Base-by-base conservation (phyloP, 2,113 vertebrate genomes). In the Rhynchopsitta pachyrhyncha region DNA sequence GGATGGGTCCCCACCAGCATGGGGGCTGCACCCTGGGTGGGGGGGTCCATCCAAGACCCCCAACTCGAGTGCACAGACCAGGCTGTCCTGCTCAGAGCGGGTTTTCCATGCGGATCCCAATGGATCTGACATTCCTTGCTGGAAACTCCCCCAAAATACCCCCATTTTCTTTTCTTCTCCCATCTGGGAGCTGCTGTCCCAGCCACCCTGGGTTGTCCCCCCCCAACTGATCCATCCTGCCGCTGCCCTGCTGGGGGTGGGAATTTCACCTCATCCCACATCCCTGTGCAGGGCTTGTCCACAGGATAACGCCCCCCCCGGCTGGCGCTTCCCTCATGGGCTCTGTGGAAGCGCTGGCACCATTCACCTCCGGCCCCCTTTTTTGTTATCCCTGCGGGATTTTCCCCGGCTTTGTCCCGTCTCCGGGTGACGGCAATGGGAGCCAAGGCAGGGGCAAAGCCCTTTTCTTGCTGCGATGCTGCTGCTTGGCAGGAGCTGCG, bases 401-500 rank as follows among this genome's bases (percentile, higher is more conserved):
- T 93, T 93, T 89, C 74, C 69, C 78, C 3, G 2, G 41, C 63
- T 96, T 96, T 96, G 83, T 93, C 80, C 67, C 0, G 76, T 96
- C 83, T 96, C 96, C 80, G 9, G 17, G 96, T 12, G n/a, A 96
- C 93, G 2, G 86, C 0, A 0, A 33, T 39, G 18, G 78, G 13
- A 73, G 95, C 95, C 90, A 85, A 92, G 70, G 84, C 81, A 53
- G 68, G 39, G 84, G 47, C 9, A 17, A 66, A 82, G 73, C 24
- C 5, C 53, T 93, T 90, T 87, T 76, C 82, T 88, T 81, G 57
- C 81, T 42, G 60, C 76, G 74, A 29, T 39, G 77, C n/a, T 80
- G 73, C 35, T 73, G 68, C 81, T 89, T 94, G 95, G 90, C 94
- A 94, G 67, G 47, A 95, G 62, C 62, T 71, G 88, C 57, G 50